Evolutionary conservation across 1,140 invertebrate genomes (phyloP).

Genomic region (Solen grandis): DNA sequence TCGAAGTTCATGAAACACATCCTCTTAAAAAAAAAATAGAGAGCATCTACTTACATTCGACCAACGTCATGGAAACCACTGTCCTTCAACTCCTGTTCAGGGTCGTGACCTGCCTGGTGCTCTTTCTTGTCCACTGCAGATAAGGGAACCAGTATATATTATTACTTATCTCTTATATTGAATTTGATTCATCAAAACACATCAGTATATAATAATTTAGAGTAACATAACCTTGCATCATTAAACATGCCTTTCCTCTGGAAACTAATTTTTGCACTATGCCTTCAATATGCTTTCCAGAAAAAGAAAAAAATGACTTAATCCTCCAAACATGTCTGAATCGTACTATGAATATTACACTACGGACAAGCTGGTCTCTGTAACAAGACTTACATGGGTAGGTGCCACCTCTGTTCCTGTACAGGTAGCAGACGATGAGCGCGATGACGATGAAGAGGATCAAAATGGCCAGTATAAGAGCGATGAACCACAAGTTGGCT

Average conservation of each 20-base stretch:
- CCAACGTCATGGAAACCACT: constrained; percentile 52
- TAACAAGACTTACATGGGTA: constrained; percentile 57
- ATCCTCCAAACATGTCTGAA: too few species aligned
- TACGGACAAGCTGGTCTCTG: too few species aligned
- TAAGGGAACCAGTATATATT: not conserved
- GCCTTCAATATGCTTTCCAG: too few species aligned
- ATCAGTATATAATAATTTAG: too few species aligned
- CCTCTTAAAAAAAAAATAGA: too few species aligned
- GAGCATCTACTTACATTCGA: constrained; percentile 49
- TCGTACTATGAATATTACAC: too few species aligned
- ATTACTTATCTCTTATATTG: not conserved
- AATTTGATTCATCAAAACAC: too few species aligned
- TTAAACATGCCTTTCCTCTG: too few species aligned
- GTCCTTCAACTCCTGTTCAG: constrained; percentile 45
- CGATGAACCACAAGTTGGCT: constrained; percentile 47
- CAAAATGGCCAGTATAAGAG: constrained; percentile 50
- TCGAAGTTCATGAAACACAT: too few species aligned
- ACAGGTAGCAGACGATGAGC: constrained; percentile 53
- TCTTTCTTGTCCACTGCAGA: constrained; percentile 55
- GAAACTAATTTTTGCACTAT: too few species aligned
- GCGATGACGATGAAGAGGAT: constrained; percentile 50
- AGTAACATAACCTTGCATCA: too few species aligned
- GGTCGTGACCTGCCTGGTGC: constrained; percentile 52
- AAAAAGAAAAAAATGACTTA: too few species aligned
- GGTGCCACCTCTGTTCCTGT: constrained; percentile 56